phyloP scores from a whole-genome alignment of 1,140 invertebrate species.

The Drosophila willistoni region DNA sequence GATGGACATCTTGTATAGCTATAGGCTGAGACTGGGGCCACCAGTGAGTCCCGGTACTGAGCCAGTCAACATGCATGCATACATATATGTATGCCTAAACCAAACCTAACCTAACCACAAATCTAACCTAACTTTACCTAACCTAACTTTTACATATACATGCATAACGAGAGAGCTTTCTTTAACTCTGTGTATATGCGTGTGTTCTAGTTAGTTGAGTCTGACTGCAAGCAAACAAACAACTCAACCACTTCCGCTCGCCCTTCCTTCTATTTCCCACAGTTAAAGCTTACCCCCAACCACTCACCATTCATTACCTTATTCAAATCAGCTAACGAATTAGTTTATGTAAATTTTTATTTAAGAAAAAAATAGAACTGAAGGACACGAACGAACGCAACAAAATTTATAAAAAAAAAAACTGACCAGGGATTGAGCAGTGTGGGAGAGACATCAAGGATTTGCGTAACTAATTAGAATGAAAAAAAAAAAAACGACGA shows the following conservation, averaged over 20 bases:
- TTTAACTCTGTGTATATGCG: neutral
- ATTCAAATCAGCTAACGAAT: slow-evolving; percentile 80
- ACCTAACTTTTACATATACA: slow-evolving; percentile 35
- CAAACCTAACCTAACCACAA: slow-evolving; percentile 23
- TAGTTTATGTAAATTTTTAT: slow-evolving; percentile 77
- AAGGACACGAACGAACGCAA: neutral
- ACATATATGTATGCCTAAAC: slow-evolving; percentile 5
- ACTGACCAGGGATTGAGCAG: slow-evolving; percentile 26
- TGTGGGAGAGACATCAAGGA: slow-evolving; percentile 26
- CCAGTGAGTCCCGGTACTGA: slow-evolving; percentile 65
- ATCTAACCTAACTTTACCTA: slow-evolving; percentile 33
- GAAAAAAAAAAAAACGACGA: slow-evolving; percentile 26
- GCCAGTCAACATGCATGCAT: slow-evolving; percentile 17
- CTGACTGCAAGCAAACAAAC: slow-evolving; percentile 9
- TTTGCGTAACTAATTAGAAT: slow-evolving; percentile 63
- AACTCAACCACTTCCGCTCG: neutral
- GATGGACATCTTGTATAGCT: slow-evolving; percentile 83
- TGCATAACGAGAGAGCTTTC: slow-evolving; percentile 59
- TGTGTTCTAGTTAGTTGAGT: neutral
- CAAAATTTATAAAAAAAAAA: neutral
- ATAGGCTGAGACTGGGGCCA: slow-evolving; percentile 71
- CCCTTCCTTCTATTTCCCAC: slow-evolving; percentile 8
- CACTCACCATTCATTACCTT: slow-evolving; percentile 61
- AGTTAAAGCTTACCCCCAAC: slow-evolving; percentile 15
- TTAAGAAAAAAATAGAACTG: slow-evolving; percentile 3